Evolutionary conservation across 2,797 vertebrate species (phyloP), one percentile per base, ranked within the genome.

Genomic region (Caiman crocodilus): DNA sequence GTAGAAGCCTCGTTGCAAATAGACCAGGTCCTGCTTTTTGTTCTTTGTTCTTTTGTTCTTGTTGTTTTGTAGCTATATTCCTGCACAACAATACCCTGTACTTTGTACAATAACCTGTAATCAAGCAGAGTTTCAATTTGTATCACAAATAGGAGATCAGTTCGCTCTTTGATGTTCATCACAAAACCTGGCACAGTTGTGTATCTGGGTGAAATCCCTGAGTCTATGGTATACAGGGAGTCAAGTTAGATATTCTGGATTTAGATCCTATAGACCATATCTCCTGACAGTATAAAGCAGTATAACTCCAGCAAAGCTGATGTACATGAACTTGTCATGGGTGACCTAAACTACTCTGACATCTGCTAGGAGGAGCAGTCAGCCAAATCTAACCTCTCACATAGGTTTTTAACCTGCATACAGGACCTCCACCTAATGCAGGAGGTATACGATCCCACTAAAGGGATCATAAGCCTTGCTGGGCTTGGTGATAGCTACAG

Each of bases 1-100:
- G 85, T 81, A 82, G 28, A 86, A 85, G n/a, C 13, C 73, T 89
- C 75, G 57, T 30, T 95, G 18, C 32, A 80, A 4, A 84, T 20
- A 87, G 80, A 16, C n/a, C 1, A 1, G 17, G 85, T 17, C 18
- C 85, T 93, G 28, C 88, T 88, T 61, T 91, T 90, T 91, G 8
- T 84, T 94, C 35, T 79, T 64, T 2, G n/a, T n/a, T n/a, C n/a
- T n/a, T n/a, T n/a, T n/a, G n/a, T 88, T 61, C 90, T 90, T 91
- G 8, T 84, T 94, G 30, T 79, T 64, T 2, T 94, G 86, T 28
- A 93, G 76, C 77, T 90, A 58, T 18, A 63, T 77, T 59, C 26
- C 42, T 50, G 42, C 42, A 50, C 42, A 50, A 50, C 11, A 50
- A 50, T 50, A 50, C 9, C 17, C 4, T 5, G 61, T 76, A 26